Percentiles rank a stretch among this genome's conserved stretches.
Evolutionary conservation across 2,888 invertebrate genomes (phyloP).

Genomic region (Microctonus brassicae): DNA sequence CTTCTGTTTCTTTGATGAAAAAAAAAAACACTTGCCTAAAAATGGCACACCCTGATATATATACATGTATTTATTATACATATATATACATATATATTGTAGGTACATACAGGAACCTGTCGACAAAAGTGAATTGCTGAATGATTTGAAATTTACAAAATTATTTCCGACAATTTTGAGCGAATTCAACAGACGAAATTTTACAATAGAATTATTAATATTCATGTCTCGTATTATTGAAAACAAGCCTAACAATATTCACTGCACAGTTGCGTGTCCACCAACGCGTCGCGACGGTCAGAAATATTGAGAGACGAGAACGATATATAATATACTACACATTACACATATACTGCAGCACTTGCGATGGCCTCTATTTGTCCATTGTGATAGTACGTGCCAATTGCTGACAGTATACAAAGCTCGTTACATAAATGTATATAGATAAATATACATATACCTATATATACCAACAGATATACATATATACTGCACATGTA

Average conservation of each 20-base stretch:
- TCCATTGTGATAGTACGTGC: slow-evolving; percentile 13
- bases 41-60: too few species aligned
- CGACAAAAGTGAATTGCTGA: slow-evolving; percentile 8
- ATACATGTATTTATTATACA: too few species aligned
- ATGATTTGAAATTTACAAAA: slow-evolving; percentile 13
- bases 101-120: too few species aligned
- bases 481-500: not conserved
- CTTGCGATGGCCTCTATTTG: slow-evolving; percentile 25
- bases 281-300: slow-evolving; percentile 29
- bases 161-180: slow-evolving; percentile 21
- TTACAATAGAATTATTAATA: slow-evolving; percentile 29
- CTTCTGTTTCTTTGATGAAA: too few species aligned
- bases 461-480: too few species aligned
- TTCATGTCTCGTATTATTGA: slow-evolving; percentile 25
- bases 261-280: slow-evolving; percentile 1
- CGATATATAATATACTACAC: slow-evolving; percentile 9
- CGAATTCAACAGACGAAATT: not conserved
- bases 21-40: too few species aligned
- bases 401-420: slow-evolving; percentile 20
- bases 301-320: slow-evolving; percentile 5
- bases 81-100: too few species aligned
- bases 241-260: not conserved
- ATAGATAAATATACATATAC: too few species aligned
- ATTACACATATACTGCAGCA: too few species aligned
- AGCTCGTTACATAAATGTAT: slow-evolving; percentile 31